These are phyloP conservation scores for Camelus bactrianus DNA, from an alignment of 2,113 vertebrate genomes.

Conservation along the genomic window DNA sequence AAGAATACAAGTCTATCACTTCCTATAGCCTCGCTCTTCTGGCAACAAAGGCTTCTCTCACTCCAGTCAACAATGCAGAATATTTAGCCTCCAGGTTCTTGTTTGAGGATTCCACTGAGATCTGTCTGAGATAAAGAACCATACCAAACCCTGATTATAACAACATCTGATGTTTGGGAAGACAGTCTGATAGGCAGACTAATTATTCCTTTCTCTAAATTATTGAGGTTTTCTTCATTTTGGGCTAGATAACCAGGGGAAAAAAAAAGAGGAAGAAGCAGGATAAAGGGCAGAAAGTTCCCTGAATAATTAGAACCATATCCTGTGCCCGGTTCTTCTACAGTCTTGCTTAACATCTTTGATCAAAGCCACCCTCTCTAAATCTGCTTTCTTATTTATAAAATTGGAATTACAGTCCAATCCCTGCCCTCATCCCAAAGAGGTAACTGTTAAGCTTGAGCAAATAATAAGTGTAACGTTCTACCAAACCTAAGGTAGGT, in stretches of 20 bases:
- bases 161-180: background rate
- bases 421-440: background rate
- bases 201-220: background rate
- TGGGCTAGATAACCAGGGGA: background rate
- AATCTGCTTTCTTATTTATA: background rate
- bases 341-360: slow-evolving; percentile 6
- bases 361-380: background rate
- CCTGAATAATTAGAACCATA: background rate
- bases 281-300: background rate
- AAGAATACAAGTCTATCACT: slow-evolving; percentile 41
- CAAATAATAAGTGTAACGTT: background rate
- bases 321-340: background rate
- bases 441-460: background rate
- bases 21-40: background rate
- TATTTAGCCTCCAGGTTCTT: background rate
- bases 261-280: background rate
- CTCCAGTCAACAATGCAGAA: background rate
- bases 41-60: background rate
- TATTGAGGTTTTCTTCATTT: background rate
- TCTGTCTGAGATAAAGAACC: background rate
- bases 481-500: background rate
- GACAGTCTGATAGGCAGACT: background rate
- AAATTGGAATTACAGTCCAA: background rate
- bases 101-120: background rate
- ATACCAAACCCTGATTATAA: background rate